These are phyloP conservation scores for Calidris pugnax DNA, from an alignment of 2,113 vertebrate genomes.

Conservation along the genomic window DNA sequence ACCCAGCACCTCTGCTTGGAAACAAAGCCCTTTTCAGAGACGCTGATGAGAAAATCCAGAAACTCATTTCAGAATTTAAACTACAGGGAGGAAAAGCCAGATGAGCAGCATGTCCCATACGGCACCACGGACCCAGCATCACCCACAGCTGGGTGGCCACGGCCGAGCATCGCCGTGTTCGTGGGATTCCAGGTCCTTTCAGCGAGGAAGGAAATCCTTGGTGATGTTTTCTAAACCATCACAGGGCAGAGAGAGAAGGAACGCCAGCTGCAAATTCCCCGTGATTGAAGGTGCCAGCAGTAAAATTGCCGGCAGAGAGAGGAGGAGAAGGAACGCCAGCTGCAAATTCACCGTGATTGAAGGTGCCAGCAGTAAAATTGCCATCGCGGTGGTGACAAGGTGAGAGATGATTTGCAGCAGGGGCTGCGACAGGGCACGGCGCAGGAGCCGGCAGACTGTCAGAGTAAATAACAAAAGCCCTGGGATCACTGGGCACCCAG, in stretches of 20 bases:
- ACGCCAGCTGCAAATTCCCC: not conserved
- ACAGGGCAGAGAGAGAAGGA: not conserved
- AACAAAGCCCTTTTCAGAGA: not conserved
- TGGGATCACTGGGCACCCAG: not conserved
- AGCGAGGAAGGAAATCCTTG: not conserved
- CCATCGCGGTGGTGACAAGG: constrained; percentile 27
- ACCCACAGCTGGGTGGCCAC: rapidly evolving
- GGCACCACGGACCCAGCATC: rapidly evolving
- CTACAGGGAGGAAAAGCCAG: not conserved
- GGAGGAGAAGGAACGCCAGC: not conserved
- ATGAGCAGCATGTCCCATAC: rapidly evolving
- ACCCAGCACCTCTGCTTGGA: not conserved
- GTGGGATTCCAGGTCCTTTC: not conserved
- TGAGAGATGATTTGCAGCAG: constrained; percentile 1
- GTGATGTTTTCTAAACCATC: not conserved
- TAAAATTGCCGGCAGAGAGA: constrained; percentile 11
- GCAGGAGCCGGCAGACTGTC: constrained; percentile 25
- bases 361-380: constrained; percentile 63
- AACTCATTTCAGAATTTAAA: not conserved
- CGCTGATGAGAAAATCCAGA: rapidly evolving
- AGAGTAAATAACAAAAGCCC: constrained; percentile 28
- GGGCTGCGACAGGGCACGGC: not conserved
- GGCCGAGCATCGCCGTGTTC: not conserved
- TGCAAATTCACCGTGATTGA: not conserved
- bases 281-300: constrained; percentile 60